Conservation (phyloP, 2,797 vertebrate species). For the Champsocephalus esox region DNA sequence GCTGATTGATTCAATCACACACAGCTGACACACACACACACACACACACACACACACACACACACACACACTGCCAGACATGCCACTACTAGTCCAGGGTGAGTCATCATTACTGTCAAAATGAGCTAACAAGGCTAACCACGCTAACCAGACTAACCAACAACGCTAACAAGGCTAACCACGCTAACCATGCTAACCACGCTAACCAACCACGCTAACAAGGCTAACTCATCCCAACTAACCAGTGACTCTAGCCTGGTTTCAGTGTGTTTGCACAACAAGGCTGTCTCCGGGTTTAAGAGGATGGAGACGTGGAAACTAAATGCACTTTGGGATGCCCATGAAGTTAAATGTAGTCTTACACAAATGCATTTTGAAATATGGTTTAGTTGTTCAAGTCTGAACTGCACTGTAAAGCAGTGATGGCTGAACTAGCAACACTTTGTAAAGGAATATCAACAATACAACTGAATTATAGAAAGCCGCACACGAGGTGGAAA, state of each 20-base stretch:
- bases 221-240: background rate
- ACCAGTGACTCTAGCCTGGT: background rate
- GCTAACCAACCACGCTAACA: background rate
- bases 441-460: too few species aligned
- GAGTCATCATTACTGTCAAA: constrained; percentile 48
- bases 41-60: too few species aligned
- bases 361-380: background rate
- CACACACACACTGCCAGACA: constrained; percentile 40
- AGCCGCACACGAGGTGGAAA: too few species aligned
- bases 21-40: too few species aligned
- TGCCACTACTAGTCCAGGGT: constrained; percentile 70
- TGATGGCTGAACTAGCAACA: too few species aligned
- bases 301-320: too few species aligned
- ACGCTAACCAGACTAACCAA: background rate
- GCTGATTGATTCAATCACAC: too few species aligned
- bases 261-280: background rate
- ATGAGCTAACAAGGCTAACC: background rate
- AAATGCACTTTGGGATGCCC: background rate
- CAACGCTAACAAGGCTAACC: background rate
- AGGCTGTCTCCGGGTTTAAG: background rate
- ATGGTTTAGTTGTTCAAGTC: too few species aligned
- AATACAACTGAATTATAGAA: too few species aligned
- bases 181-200: background rate
- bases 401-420: too few species aligned
- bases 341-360: background rate